These are phyloP conservation scores for Cryptocephalus primarius DNA, from an alignment of 2,888 invertebrate species.

Conservation along the genomic window DNA sequence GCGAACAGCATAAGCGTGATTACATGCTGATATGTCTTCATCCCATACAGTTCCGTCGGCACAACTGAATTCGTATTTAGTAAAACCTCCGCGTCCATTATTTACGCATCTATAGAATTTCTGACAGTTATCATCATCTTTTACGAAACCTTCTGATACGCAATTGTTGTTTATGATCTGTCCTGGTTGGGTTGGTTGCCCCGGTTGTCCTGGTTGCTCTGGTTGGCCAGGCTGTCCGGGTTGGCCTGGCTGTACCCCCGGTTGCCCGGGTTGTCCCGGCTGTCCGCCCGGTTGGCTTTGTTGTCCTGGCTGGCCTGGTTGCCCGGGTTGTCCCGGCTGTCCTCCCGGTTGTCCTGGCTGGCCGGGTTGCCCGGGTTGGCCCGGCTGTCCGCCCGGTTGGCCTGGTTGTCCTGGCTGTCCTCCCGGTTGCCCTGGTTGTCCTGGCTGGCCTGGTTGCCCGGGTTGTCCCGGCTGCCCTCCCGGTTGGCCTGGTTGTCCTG, in stretches of 20 bases:
- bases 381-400: not conserved
- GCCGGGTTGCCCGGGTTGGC: not conserved
- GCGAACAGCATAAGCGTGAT: constrained; percentile 52
- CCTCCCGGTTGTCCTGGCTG: constrained; percentile 6
- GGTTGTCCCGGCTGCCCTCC: constrained; percentile 5
- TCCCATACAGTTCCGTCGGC: constrained; percentile 73
- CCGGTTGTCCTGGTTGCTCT: not conserved
- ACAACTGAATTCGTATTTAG: constrained; percentile 63
- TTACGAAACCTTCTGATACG: constrained; percentile 54
- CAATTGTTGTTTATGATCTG: constrained; percentile 32
- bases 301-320: not conserved
- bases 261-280: not conserved
- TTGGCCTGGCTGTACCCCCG: constrained; percentile 2
- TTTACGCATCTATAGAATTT: constrained; percentile 70
- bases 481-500: constrained; percentile 5
- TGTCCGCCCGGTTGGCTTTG: not conserved
- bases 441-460: too few relatives aligned
- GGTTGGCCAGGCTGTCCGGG: constrained; percentile 4
- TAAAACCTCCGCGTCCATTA: constrained; percentile 47
- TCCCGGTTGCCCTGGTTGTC: not conserved
- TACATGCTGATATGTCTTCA: constrained; percentile 54
- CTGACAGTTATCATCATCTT: constrained; percentile 55
- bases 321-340: constrained; percentile 6
- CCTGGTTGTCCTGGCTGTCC: constrained; percentile 3
- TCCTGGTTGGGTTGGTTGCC: constrained; percentile 1